Evolutionary conservation across 2,888 invertebrate species (phyloP), one percentile per base, ranked within the genome.

Genomic region (Spisula solida): DNA sequence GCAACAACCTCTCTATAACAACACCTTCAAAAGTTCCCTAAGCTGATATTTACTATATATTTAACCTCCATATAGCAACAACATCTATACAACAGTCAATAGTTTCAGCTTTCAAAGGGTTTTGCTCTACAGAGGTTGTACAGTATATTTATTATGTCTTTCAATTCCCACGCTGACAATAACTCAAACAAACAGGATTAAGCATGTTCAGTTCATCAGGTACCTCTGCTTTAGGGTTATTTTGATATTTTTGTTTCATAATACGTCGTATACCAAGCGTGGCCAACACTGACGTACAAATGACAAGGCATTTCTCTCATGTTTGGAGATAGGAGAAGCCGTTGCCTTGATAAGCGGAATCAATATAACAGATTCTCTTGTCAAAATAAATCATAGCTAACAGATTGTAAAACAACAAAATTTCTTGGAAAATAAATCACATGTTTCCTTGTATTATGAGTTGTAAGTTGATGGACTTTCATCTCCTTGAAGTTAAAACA

Each of bases 321-420:
- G 75, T 75, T 75, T 75, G 29, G 75, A 75, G 86, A 86, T 81
- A 66, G 48, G 66, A 89, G 66, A 81, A 83, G 80, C 55, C 29
- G 31, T 81, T 70, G 48, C 75, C 78, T 78, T 82, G 82, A 87
- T 82, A 82, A 87, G n/a, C 47, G 79, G 56, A 87, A 87, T 87
- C 87, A 87, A 87, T 87, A 87, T 82, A 75, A 25, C 87, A 82
- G 82, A 31, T 79, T 31, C 79, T 47, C 79, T 56, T 87, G 87
- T 90, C 90, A 88, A 84, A 85, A 90, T 86, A 81, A 88, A 87
- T 78, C 86, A 84, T 70, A 88, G 82, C 80, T 51, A 70, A 81
- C 79, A 90, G 83, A 90, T 90, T 86, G 88, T 86, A 90, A 90
- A 90, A 88, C 88, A 90, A 90, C 90, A 90, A 81, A 60, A 31